Percentiles rank a stretch among this genome's conserved stretches.
Conservation (phyloP, 2,888 invertebrate species). For the Meghimatium bilineatum region DNA sequence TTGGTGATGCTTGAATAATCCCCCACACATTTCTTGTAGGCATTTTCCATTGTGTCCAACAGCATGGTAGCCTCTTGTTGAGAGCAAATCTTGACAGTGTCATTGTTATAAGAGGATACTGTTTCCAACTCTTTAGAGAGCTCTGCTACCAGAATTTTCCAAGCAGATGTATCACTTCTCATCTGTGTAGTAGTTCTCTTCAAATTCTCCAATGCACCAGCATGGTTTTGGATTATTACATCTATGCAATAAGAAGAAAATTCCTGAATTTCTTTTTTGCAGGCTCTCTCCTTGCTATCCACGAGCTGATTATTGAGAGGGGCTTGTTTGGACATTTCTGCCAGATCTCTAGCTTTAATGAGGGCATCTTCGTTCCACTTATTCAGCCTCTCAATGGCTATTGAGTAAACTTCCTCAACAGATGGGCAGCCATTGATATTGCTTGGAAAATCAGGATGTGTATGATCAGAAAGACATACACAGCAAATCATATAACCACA, state of each 20-base stretch:
- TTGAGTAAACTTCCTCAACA: constrained; percentile 17
- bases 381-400: constrained; percentile 31
- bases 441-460: constrained; percentile 35
- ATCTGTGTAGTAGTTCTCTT: constrained; percentile 12
- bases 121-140: constrained; percentile 16
- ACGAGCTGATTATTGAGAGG: constrained; percentile 2
- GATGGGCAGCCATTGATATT: background rate
- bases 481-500: constrained; percentile 32
- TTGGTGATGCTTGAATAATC: constrained; percentile 15
- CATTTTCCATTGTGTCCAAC: constrained; percentile 25
- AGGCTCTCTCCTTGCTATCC: constrained; percentile 19
- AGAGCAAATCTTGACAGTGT: constrained; percentile 11
- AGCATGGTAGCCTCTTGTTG: background rate
- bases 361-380: constrained; percentile 37
- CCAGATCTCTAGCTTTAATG: constrained; percentile 35
- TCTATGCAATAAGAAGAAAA: constrained; percentile 34
- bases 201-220: constrained; percentile 20
- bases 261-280: constrained; percentile 40
- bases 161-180: background rate
- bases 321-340: constrained; percentile 13
- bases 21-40: constrained; percentile 32
- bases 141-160: background rate
- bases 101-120: constrained; percentile 9
- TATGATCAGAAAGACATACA: constrained; percentile 25
- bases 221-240: constrained; percentile 40